phyloP scores from a whole-genome alignment of 1,140 invertebrate species.

The Calliphora vicina region DNA sequence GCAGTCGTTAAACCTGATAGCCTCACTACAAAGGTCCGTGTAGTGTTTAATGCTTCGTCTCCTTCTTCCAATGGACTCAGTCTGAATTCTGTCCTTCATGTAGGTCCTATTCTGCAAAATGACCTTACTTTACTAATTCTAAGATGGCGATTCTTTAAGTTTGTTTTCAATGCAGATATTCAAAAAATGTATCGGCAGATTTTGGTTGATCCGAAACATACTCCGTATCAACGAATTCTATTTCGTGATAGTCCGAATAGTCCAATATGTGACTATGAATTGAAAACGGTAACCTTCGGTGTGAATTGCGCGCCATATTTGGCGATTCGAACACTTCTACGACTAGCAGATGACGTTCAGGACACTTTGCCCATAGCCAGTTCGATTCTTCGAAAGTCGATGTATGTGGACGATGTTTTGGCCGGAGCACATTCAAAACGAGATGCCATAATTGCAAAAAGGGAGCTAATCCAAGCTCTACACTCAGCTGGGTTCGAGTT shows the following conservation, averaged over 20 bases:
- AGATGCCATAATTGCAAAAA: background rate
- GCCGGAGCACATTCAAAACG: background rate
- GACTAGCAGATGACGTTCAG: background rate
- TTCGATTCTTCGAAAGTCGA: background rate
- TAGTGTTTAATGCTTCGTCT: conserved; percentile 47
- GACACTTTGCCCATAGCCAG: background rate
- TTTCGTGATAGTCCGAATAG: background rate
- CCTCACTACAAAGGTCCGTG: conserved; percentile 47
- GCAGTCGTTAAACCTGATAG: conserved; percentile 47
- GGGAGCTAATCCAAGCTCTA: background rate
- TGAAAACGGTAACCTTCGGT: background rate
- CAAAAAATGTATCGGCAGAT: no score
- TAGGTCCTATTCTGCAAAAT: background rate
- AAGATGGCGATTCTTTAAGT: background rate
- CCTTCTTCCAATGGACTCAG: no score
- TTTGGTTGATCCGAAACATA: no score
- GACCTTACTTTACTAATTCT: background rate
- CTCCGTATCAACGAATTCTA: no score
- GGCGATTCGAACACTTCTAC: background rate
- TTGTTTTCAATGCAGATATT: no score
- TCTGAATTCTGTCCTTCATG: background rate
- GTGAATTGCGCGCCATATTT: background rate
- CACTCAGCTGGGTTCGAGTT: background rate
- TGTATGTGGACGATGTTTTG: conserved; percentile 33
- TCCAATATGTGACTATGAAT: background rate